These are phyloP conservation scores for Cepaea nemoralis DNA, from an alignment of 1,140 invertebrate species.

Conservation along the genomic window DNA sequence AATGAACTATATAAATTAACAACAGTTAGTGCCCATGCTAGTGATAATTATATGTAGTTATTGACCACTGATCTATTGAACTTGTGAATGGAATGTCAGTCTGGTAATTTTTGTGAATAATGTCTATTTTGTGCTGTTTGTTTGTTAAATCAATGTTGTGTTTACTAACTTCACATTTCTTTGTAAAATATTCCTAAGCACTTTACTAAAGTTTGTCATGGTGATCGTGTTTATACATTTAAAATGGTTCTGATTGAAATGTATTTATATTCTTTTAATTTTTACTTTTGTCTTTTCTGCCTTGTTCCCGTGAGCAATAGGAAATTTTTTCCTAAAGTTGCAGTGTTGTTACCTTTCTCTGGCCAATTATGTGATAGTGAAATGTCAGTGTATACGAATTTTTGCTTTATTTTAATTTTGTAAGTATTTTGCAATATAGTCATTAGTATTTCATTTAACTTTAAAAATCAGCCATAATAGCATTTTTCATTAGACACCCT, in stretches of 20 bases:
- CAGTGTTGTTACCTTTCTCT: neutral
- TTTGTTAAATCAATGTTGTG: neutral
- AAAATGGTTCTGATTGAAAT: no score
- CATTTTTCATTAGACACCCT: no score
- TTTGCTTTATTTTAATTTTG: no score
- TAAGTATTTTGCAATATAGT: no score
- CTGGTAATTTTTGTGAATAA: neutral
- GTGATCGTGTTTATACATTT: neutral
- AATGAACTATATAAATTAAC: neutral
- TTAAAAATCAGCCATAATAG: no score
- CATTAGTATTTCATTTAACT: no score
- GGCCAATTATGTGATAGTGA: neutral
- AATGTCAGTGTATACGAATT: neutral
- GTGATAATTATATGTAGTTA: neutral
- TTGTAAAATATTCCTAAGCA: neutral
- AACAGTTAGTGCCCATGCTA: neutral
- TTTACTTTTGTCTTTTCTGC: neutral
- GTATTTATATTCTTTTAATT: no score
- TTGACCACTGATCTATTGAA: no score
- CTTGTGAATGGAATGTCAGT: neutral
- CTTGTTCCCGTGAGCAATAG: neutral
- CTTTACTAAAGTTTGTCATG: slow-evolving; percentile 3
- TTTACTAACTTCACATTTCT: slow-evolving; percentile 7
- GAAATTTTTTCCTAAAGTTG: neutral
- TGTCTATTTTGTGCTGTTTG: neutral